Base-by-base conservation (phyloP, 2,888 invertebrate species). In the Machimus atricapillus region DNA sequence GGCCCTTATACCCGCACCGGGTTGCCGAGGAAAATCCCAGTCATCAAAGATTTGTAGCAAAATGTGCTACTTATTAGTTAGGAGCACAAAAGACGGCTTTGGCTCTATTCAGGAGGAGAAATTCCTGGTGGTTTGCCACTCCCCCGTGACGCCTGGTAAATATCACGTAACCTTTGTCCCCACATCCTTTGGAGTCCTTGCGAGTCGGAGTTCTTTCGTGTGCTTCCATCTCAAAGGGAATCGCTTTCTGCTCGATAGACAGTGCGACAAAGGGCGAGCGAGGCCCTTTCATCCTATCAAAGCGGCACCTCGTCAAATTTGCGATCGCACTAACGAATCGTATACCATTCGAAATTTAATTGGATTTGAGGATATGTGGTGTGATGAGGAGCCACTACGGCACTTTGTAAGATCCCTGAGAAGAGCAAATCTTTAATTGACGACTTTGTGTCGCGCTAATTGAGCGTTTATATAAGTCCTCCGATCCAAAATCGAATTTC, bases 341-440 rank as follows among this genome's bases (percentile, higher is more conserved):
- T 66, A 31, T 31, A 23, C 52, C 52, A 14, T 79, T 79, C 52
- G 52, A 79, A 79, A 79, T 79, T 79, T 79, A 79, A 79, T 79
- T 79, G 79, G 79, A 79, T 79, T 79, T 79, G 16, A 46, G 46
- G 52, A 79, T 78, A 56, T 79, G 79, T 79, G 78, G 27, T 23
- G 52, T 34, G 37, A 34, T 52, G 52, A 4, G 52, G 27, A n/a
- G 79, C 23, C 31, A n/a, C 79, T 79, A 31, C 19, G 52, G 79
- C 79, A 52, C 79, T 79, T 79, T 79, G 79, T 46, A 79, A 79
- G 79, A 79, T 52, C 27, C 12, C 52, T 79, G 46, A 79, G 79
- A 79, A 56, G 79, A 31, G 52, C 79, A 79, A 79, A 79, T 79
- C 52, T 79, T 31, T 79, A 79, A 79, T 79, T 52, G 79, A 52